phyloP scores from a whole-genome alignment of 2,113 vertebrate genomes.

The Tupaia chinensis region DNA sequence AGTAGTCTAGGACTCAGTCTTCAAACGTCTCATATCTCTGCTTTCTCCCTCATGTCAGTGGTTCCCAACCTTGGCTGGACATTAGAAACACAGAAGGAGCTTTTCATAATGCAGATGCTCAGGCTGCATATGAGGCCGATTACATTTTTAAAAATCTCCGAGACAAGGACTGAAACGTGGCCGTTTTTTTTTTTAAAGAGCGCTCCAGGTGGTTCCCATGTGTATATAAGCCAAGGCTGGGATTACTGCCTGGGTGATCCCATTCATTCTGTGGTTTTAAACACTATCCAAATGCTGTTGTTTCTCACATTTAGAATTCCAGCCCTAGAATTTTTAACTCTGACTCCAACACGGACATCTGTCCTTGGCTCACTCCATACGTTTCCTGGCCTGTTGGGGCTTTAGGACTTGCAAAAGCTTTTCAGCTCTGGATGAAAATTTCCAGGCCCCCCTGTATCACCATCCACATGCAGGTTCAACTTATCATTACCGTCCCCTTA shows the following conservation, averaged over 20 bases:
- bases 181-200: neutral
- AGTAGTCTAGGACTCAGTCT: neutral
- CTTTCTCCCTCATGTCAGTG: neutral
- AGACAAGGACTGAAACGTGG: neutral
- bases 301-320: neutral
- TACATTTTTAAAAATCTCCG: neutral
- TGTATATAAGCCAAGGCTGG: neutral
- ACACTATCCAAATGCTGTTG: neutral
- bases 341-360: neutral
- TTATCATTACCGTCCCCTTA: neutral
- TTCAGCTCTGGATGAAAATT: neutral
- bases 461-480: neutral
- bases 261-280: neutral
- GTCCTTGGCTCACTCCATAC: neutral
- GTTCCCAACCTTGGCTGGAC: neutral
- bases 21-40: neutral
- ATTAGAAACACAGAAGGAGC: neutral
- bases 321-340: neutral
- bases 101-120: neutral
- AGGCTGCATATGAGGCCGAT: neutral
- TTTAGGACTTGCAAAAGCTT: neutral
- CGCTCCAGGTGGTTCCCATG: neutral
- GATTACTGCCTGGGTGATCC: neutral
- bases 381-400: neutral
- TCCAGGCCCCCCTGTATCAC: too few species aligned